Conservation (phyloP, 2,797 vertebrate species). For the Cyprinella venusta region DNA sequence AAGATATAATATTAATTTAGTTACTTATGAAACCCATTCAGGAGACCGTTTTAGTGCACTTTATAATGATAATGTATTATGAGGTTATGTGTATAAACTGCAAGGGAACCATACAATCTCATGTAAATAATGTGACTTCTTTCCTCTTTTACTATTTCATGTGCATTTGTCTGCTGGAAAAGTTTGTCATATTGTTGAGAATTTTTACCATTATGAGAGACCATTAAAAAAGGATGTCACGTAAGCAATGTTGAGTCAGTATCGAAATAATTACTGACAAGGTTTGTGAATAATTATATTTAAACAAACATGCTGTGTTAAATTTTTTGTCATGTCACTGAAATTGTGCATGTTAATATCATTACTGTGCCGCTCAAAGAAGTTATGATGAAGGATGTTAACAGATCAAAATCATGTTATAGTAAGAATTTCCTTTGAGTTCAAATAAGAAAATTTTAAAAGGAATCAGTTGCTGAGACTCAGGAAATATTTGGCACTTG, state of each 20-base stretch:
- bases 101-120: background rate
- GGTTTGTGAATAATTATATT: background rate
- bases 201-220: background rate
- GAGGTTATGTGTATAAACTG: background rate
- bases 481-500: background rate
- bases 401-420: background rate
- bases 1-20: background rate
- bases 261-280: background rate
- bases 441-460: background rate
- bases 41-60: slow-evolving; percentile 9
- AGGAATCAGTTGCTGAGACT: background rate
- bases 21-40: background rate
- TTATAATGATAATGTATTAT: slow-evolving; percentile 1
- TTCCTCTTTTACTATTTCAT: background rate
- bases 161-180: background rate
- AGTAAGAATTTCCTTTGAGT: background rate
- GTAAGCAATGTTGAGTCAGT: background rate
- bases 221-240: background rate
- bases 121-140: background rate
- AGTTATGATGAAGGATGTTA: background rate
- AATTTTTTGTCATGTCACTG: background rate
- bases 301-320: background rate
- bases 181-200: slow-evolving; percentile 1
- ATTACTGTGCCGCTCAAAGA: background rate
- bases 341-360: background rate